A percentile compares a stretch with the other conserved stretches of the same genome.
These are phyloP conservation scores for Heloderma charlesbogerti DNA, from an alignment of 2,113 vertebrate genomes.

Conservation along the genomic window DNA sequence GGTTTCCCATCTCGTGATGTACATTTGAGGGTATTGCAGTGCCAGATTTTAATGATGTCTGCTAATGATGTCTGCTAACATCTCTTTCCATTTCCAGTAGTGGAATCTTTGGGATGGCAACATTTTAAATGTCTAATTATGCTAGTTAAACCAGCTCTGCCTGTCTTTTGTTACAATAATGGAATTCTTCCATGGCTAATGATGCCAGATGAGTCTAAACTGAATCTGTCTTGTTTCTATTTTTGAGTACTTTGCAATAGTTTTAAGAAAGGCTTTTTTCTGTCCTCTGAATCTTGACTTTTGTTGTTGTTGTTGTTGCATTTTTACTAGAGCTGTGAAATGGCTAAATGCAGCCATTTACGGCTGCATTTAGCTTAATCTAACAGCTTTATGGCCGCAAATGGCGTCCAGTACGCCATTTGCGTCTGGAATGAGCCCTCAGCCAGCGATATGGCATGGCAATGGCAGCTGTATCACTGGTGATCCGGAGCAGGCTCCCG, in stretches of 20 bases:
- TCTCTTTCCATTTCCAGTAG: conserved; percentile 36
- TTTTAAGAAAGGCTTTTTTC: background rate
- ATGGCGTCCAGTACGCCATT: too few relatives aligned
- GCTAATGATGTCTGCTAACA: background rate
- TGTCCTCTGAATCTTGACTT: background rate
- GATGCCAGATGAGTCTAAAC: background rate
- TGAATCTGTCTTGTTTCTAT: background rate
- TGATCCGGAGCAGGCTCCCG: too few relatives aligned
- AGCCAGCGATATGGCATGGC: too few relatives aligned
- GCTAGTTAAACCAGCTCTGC: background rate
- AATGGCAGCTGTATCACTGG: too few relatives aligned
- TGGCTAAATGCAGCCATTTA: too few relatives aligned
- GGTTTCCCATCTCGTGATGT: rapidly evolving
- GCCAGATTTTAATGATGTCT: conserved; percentile 5
- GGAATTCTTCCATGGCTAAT: background rate
- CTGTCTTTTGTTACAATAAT: conserved; percentile 2
- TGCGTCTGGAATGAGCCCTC: too few relatives aligned
- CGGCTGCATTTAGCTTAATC: too few relatives aligned
- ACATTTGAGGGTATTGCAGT: background rate
- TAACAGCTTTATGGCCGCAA: too few relatives aligned
- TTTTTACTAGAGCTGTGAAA: background rate
- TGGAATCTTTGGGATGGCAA: background rate
- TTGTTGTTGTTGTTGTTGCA: background rate
- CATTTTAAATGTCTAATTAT: conserved; percentile 40
- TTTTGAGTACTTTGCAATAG: background rate